phyloP scores from a whole-genome alignment of 2,113 vertebrate genomes.

The Pollachius pollachius region DNA sequence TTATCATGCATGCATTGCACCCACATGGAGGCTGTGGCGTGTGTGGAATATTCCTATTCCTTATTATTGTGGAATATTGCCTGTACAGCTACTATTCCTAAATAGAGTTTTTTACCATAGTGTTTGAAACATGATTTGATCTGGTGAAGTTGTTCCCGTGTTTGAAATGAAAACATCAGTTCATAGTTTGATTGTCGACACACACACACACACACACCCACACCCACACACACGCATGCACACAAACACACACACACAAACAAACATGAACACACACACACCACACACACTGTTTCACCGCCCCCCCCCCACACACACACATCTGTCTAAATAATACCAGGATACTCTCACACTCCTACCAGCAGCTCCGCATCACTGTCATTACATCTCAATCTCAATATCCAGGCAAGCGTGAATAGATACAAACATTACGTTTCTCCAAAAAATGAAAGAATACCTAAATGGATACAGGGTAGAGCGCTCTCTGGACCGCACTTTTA shows the following conservation, averaged over 20 bases:
- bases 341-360: conserved; percentile 8
- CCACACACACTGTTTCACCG: no score
- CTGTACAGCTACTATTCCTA: no score
- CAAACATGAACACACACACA: neutral
- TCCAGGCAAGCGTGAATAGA: conserved; percentile 7
- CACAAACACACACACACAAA: neutral
- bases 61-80: no score
- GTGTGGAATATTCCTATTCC: no score
- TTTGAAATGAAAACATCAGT: no score
- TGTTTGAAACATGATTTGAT: no score
- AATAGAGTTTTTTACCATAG: no score
- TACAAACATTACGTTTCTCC: conserved; percentile 58
- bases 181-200: neutral
- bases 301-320: conserved; percentile 4
- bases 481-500: conserved; percentile 33
- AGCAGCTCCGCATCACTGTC: conserved; percentile 12
- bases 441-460: conserved; percentile 18
- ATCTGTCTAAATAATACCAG: conserved; percentile 52
- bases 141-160: no score
- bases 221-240: conserved; percentile 2
- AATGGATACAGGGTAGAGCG: no score
- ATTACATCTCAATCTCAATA: conserved; percentile 24
- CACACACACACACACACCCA: neutral
- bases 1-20: no score
- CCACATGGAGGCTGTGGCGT: no score